Base-by-base conservation (phyloP, 2,888 invertebrate genomes). In the Epinotia bilunana region DNA sequence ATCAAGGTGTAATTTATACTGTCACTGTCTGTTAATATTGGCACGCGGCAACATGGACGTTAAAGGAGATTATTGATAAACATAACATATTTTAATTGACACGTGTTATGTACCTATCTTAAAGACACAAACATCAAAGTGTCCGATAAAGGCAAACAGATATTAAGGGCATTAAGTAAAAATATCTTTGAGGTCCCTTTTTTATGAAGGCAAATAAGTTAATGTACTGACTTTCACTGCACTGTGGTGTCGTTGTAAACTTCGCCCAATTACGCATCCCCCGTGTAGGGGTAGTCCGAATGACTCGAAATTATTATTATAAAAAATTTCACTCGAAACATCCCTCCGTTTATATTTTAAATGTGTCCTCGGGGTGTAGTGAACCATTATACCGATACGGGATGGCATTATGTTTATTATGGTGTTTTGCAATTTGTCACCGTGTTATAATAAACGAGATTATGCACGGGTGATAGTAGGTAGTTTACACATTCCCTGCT, bases 251-350 rank as follows among this genome's bases (percentile, higher is more conserved):
- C 84, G 87, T 87, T 87, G 86, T 85, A 81, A 81, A 83, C 84
- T 85, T 80, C 83, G 65, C 74, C 73, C 78, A 78, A 78, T 78
- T 78, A 78, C 76, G 74, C 65, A 69, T 77, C 74, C 85, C 83
- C 80, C 82, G 80, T 80, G 79, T 78, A 79, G 23, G 81, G 88
- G 87, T 82, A 84, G 84, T 80, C 83, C 86, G 83, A 82, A 86
- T 85, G 88, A 87, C 83, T 79, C 81, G 78, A 89, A 89, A 91
- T 91, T 89, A 90, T 91, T 89, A 89, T 89, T 85, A 88, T 87
- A 87, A 85, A 87, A 86, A 86, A 87, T 88, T 90, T 90, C 86
- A 84, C 85, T 83, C 85, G 84, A 80, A 84, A 84, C 85, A 87
- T 86, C 85, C 87, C 87, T 83, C 83, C 80, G 83, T 85, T 85